Base-by-base conservation (phyloP, 2,113 vertebrate species). In the Pachycephala philippinensis region DNA sequence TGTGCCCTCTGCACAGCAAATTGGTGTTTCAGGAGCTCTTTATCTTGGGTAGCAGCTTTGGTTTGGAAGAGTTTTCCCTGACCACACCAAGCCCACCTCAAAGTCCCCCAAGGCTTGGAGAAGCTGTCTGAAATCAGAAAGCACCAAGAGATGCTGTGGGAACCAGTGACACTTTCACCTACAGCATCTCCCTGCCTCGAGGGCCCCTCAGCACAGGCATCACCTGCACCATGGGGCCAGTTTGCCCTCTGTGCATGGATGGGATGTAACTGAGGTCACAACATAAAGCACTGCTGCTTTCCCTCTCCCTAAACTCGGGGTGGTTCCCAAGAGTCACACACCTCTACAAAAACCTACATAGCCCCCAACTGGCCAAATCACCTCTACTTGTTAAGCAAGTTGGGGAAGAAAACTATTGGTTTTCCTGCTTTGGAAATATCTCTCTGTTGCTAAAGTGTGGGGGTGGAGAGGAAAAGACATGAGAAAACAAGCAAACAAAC, bases 101-200 rank as follows among this genome's bases (percentile, higher is more conserved):
- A 33, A 63, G 47, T 9, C 5, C 16, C 1, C 1, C 19, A 15
- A 11, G 17, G 35, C 40, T 83, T 37, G 33, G n/a, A 57, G 12
- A 42, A 35, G 4, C 30, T 16, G 13, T 3, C 40, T 28, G 4
- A 74, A 50, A 24, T 1, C 66, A 83, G 49, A 21, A 21, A 23
- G 20, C 23, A 26, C 8, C 33, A 12, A 1, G 4, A 49, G 30
- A 3, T 4, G 12, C 33, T 10, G 6, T 1, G 86, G 53, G n/a
- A 65, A 24, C 7, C 16, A 49, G 40, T 0, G 3, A 1, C 31
- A 11, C 1, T 3, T 9, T 1, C 0, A 0, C 19, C 49, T n/a
- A 1, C 9, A 59, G 45, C 5, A n/a, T 15, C 2, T 3, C 14
- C 13, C 26, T 54, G 24, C 39, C n/a, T 18, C 1, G 0, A 3